These are phyloP conservation scores for Leucophenga varia DNA, from an alignment of 1,140 invertebrate genomes.

Conservation along the genomic window DNA sequence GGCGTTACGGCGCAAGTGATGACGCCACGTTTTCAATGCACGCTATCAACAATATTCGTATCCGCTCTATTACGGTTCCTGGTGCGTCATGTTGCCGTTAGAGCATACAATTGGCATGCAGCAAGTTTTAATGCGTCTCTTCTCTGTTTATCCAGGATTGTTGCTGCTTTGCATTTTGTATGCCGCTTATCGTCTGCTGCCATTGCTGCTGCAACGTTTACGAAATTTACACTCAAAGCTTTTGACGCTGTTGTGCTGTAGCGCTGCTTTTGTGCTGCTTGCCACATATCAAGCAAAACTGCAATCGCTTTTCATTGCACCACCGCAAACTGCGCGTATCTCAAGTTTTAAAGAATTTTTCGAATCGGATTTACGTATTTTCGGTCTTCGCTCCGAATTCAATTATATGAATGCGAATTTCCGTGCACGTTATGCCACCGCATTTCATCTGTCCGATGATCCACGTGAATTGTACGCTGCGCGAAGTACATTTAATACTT, in stretches of 20 bases:
- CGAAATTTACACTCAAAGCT: too few species aligned
- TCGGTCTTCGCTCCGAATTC: constrained; percentile 23
- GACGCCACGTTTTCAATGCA: too few species aligned
- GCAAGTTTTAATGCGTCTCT: too few species aligned
- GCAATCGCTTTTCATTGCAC: constrained; percentile 13
- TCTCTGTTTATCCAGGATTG: too few species aligned
- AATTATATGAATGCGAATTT: constrained; percentile 15
- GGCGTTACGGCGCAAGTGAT: constrained; percentile 11
- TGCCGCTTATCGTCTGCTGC: too few species aligned
- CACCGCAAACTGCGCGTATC: constrained; percentile 9
- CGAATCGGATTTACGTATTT: constrained; percentile 23
- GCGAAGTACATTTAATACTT: constrained; percentile 27
- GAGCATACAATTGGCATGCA: too few species aligned
- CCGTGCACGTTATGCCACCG: constrained; percentile 29
- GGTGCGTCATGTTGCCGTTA: constrained; percentile 41
- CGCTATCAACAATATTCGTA: constrained; percentile 22
- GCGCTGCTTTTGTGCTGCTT: constrained; percentile 6
- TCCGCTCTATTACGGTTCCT: constrained; percentile 19
- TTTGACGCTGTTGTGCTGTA: too few species aligned
- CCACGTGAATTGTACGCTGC: constrained; percentile 10
- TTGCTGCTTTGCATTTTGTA: too few species aligned
- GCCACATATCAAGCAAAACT: constrained; percentile 23
- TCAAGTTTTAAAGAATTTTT: constrained; percentile 27
- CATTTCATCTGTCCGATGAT: constrained; percentile 21
- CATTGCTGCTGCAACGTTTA: too few species aligned